Conservation (phyloP, 2,113 vertebrate genomes). For the Thermophis baileyi region DNA sequence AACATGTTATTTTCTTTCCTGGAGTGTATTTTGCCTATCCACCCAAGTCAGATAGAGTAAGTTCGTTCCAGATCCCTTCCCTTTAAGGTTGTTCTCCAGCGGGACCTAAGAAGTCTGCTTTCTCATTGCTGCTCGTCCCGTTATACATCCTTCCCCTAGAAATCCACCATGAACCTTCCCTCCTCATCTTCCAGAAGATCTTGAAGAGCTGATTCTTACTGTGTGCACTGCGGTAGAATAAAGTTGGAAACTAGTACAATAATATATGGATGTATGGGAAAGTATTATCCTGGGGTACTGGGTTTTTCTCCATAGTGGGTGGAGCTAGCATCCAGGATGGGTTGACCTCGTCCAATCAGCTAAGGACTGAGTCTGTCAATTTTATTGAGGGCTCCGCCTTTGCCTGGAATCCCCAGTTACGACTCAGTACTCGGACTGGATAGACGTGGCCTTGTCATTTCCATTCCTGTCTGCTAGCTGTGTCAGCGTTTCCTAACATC, state of each 20-base stretch:
- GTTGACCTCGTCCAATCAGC: no score
- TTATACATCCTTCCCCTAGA: neutral
- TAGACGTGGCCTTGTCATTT: no score
- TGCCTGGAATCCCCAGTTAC: no score
- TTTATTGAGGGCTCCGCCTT: no score
- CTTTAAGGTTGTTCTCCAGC: neutral
- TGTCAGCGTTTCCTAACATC: no score
- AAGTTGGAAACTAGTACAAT: neutral
- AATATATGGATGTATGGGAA: neutral
- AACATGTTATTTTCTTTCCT: no score
- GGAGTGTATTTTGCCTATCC: neutral
- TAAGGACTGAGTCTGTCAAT: no score
- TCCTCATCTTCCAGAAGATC: neutral
- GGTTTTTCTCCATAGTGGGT: no score
- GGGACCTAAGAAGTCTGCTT: neutral
- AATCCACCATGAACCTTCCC: neutral
- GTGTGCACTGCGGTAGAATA: neutral
- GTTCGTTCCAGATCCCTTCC: neutral
- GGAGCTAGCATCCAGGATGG: no score
- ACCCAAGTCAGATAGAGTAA: neutral
- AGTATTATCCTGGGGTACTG: neutral
- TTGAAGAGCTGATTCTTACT: neutral
- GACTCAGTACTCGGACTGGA: no score
- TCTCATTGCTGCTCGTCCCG: neutral
- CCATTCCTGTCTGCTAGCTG: no score